phyloP scores from a whole-genome alignment of 2,113 vertebrate genomes.

The Amblyopsis rosae region DNA sequence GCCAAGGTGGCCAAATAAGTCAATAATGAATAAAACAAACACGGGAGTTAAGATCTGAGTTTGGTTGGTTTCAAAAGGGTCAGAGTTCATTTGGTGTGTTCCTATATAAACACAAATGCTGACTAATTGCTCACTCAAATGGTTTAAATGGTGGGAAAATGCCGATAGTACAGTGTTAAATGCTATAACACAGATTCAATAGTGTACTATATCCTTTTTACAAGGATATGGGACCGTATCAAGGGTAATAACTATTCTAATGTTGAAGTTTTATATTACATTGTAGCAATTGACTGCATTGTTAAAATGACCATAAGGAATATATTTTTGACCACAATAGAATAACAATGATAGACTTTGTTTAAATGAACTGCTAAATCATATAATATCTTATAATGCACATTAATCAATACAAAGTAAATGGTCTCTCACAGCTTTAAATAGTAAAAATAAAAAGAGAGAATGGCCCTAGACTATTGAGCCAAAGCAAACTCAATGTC shows the following conservation, averaged over 20 bases:
- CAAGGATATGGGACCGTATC: constrained; percentile 30
- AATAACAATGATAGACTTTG: constrained; percentile 19
- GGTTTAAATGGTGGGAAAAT: constrained; percentile 44
- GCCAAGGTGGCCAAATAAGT: background rate
- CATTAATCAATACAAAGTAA: constrained; percentile 54
- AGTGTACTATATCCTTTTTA: constrained; percentile 12
- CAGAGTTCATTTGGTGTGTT: constrained; percentile 36
- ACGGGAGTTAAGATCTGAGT: constrained; percentile 8
- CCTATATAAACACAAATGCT: constrained; percentile 34
- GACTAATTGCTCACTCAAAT: constrained; percentile 29
- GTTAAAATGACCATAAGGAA: constrained; percentile 28
- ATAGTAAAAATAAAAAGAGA: constrained; percentile 59
- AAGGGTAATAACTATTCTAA: constrained; percentile 14
- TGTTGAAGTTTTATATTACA: constrained; percentile 33
- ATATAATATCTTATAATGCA: constrained; percentile 46
- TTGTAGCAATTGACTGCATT: constrained; percentile 7
- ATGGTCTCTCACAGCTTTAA: constrained; percentile 35
- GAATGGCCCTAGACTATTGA: constrained; percentile 47
- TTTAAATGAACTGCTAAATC: constrained; percentile 56
- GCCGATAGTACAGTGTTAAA: constrained; percentile 29
- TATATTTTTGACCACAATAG: constrained; percentile 25
- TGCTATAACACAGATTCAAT: constrained; percentile 29
- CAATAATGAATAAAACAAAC: constrained; percentile 9
- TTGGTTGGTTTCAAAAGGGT: constrained; percentile 10
- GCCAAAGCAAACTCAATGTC: constrained; percentile 70